phyloP scores from a whole-genome alignment of 2,797 vertebrate genomes.

The Eulemur rubriventer region DNA sequence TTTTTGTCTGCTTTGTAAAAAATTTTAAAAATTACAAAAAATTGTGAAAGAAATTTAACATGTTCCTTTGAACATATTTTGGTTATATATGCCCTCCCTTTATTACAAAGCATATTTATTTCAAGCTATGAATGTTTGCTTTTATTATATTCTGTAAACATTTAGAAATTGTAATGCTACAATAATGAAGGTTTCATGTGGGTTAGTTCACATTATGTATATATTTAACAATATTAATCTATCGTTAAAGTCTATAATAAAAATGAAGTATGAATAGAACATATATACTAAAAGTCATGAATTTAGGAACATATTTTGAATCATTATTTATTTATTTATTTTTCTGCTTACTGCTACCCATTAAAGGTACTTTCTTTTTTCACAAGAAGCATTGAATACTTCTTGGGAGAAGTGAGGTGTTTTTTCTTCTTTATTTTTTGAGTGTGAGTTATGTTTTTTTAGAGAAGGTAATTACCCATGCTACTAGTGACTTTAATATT shows the following conservation, averaged over 20 bases:
- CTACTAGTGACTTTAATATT: background rate
- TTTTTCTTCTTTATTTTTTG: background rate
- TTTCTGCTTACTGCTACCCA: background rate
- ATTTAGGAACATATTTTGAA: background rate
- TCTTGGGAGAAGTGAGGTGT: background rate
- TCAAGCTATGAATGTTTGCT: background rate
- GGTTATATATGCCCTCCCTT: background rate
- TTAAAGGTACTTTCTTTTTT: background rate
- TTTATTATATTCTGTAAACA: background rate
- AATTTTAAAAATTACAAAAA: background rate
- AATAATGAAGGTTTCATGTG: background rate
- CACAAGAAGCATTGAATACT: background rate
- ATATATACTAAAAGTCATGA: rapidly evolving
- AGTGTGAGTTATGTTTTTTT: background rate
- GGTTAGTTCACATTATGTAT: background rate
- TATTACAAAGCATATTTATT: background rate
- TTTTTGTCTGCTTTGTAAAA: background rate
- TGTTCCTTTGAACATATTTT: background rate
- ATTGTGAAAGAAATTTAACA: background rate
- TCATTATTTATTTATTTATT: background rate
- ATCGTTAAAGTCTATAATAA: background rate
- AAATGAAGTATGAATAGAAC: background rate
- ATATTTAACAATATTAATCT: background rate
- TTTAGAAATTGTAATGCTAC: constrained; percentile 3
- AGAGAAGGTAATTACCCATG: background rate